Percentiles rank a stretch among this genome's conserved stretches.
These are phyloP conservation scores for Acrocephalus arundinaceus DNA, from an alignment of 2,113 vertebrate genomes.

Conservation along the genomic window DNA sequence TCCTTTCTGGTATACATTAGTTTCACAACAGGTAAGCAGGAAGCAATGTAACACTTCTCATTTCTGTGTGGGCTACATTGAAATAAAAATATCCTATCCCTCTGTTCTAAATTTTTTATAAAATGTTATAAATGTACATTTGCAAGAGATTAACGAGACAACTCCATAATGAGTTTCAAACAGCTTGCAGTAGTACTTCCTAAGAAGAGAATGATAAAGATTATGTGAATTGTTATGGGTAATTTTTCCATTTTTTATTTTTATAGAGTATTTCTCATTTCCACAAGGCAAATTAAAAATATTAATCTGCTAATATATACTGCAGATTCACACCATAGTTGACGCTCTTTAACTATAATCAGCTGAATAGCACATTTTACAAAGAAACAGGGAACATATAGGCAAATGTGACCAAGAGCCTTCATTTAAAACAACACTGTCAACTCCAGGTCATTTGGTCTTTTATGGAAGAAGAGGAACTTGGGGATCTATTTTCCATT, in stretches of 20 bases:
- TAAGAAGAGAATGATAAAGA: not conserved
- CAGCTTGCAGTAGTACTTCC: not conserved
- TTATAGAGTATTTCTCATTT: not conserved
- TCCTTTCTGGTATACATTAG: not conserved
- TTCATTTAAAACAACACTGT: not conserved
- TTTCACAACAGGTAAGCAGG: conserved; percentile 20
- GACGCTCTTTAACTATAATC: not conserved
- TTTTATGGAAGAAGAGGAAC: not conserved
- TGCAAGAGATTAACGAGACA: not conserved
- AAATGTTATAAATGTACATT: not conserved
- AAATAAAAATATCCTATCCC: not conserved
- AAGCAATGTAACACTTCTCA: not conserved
- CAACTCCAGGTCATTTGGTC: not conserved
- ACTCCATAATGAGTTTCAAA: not conserved
- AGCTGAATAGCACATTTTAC: not conserved
- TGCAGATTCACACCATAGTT: not conserved
- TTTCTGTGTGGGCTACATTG: not conserved
- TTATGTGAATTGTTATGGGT: not conserved
- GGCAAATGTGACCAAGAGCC: not conserved
- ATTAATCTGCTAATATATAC: not conserved
- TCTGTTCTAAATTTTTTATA: not conserved
- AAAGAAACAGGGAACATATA: not conserved
- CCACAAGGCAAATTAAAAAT: not conserved
- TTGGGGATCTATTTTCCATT: conserved; percentile 28
- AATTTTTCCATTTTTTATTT: not conserved